Evolutionary conservation across 92 coral and sea anemone species (phyloP), one percentile per base, ranked within the genome.

Genomic region (Plumapathes pennacea): DNA sequence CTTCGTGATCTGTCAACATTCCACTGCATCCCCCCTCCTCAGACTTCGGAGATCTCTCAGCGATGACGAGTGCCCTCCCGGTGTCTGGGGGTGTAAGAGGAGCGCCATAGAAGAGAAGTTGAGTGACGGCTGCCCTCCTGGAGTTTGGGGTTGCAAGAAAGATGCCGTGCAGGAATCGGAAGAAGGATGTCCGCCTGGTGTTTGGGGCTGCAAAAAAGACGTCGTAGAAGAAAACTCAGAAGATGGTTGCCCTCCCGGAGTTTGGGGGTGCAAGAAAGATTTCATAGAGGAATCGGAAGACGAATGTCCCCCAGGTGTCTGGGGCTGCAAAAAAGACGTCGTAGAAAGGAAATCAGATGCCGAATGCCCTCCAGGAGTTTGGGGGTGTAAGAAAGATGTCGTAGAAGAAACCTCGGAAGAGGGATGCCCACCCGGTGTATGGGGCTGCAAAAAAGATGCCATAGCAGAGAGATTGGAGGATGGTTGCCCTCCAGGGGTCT

Each of bases 151-250:
- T 54, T 75, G 82, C 37, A 75, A 75, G 10, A 62, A 47, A 31
- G 56, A 57, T 23, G 42, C 55, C 46, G 57, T 47, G 8, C 15
- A 33, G 27, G 57, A 62, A n/a, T 33, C 25, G 36, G 39, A 65
- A 36, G 69, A 72, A 51, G 76, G 59, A 23, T 72, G 76, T 28
- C 81, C 86, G 10, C 81, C 81, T 12, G 81, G 78, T 11, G 65
- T 72, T 45, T 79, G 86, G 86, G 86, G 86, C 49, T 79, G 86
- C 70, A 79, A 79, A 47, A 45, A 63, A 21, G 79, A 80, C 45
- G 46, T 10, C 4, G 48, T 44, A 33, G 42, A 14, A 41, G 19
- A 25, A n/a, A n/a, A n/a, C n/a, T 32, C 3, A 10, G 80, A 65
- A 4, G 50, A 69, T 6, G 56, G 60, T 14, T 77, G 84, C 39